Evolutionary conservation across 2,113 vertebrate genomes (phyloP), one percentile per base, ranked within the genome.

Genomic region (Progne subis): DNA sequence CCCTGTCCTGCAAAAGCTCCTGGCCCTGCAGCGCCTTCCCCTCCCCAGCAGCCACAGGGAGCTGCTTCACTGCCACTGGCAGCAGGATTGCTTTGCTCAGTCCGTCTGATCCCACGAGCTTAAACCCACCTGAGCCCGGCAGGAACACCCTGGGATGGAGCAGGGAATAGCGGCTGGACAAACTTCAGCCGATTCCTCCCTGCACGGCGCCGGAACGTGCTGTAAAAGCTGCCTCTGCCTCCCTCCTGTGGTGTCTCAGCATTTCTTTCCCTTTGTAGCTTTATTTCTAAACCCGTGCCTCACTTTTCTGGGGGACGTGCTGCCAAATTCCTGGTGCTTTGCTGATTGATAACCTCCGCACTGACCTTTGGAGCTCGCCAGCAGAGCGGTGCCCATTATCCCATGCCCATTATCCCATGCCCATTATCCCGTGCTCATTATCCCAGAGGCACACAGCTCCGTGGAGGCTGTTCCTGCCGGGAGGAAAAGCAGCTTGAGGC

Each of bases 201-300:
- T 34, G 14, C 23, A 0, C 5, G 24, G 8, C 12, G 65, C 61
- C 12, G 14, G 53, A 79, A 12, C 3, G 3, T 2, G 76, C 76
- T 50, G 49, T 15, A 71, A 86, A 92, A 63, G 72, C 94, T 95
- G 46, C 94, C 94, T 79, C 94, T 97, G 87, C 70, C 84, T 95
- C 82, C 90, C 83, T 86, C 85, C 92, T 78, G 60, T 39, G 95
- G 94, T 3, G 37, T 14, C 43, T 68, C 52, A 3, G 14, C 43
- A 9, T n/a, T 34, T 28, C 65, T 53, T 59, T 64, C 20, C 32
- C 11, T 60, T 28, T 3, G 14, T 52, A 41, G 43, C 16, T 32
- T 69, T 5, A 32, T 34, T 47, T 8, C 15, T 18, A 9, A 39
- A 8, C 23, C 74, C 2, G 1, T 52, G 37, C 85, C 7, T 68